Base-by-base conservation (phyloP, 2,888 invertebrate species). In the Trissolcus brochymenae region DNA sequence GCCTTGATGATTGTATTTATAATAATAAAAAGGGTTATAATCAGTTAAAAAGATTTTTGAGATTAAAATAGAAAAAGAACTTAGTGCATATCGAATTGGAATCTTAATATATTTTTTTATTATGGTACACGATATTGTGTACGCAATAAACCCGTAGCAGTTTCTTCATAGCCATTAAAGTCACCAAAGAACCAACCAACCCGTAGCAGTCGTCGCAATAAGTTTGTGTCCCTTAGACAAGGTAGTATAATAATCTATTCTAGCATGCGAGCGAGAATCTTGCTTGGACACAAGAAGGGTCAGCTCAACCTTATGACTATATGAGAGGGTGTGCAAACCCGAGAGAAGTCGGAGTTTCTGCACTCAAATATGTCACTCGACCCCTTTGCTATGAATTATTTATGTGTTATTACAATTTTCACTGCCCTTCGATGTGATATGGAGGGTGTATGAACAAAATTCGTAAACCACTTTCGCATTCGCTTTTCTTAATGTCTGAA, bases 71-170 rank as follows among this genome's bases (percentile, higher is more conserved):
- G 14, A 9, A 43, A 43, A 6, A 6, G 7, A 43, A 43, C 1
- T 43, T 9, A 14, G 14, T 43, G 14, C 43, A 49, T 65, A 61
- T 61, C 55, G 61, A 54, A 67, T 49, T 29, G 19, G 51, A 29
- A 41, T 54, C 62, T 60, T 76, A 9, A 35, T 9, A 35, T 62
- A 67, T 62, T 76, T 43, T 57, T 57, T 60, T 67, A 64, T 77
- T 77, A 11, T 49, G 72, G 67, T 64, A 76, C 72, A 71, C 71
- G 67, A 41, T 0, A 35, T 35, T 35, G 35, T 59, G 56, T 67
- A 78, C 70, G 84, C 84, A 84, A 83, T 84, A 84, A 84, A 84
- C 84, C 83, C 81, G 51, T 3, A 19, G 51, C 1, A 11, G 51
- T 51, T n/a, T n/a, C n/a, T n/a, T n/a, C n/a, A n/a, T n/a, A n/a